Base-by-base conservation (phyloP, 2,797 vertebrate genomes). In the Lepidocolaptes lacrymiger region DNA sequence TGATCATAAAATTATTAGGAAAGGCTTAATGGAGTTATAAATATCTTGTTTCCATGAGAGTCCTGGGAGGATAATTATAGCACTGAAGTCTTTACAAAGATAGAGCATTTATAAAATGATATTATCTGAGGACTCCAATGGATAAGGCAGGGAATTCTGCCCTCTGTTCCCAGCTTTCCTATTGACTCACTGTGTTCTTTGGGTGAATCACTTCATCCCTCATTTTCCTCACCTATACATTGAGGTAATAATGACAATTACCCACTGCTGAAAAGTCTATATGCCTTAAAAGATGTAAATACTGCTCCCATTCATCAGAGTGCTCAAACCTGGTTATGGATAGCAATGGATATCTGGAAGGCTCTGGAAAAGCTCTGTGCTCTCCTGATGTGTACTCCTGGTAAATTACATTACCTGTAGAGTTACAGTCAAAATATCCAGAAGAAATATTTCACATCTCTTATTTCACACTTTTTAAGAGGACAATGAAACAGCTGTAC, bases 31-130 rank as follows among this genome's bases (percentile, higher is more conserved):
- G 89, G 89, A 88, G 89, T 95, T 97, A 96, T 96, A 94, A 97
- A 97, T 97, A 97, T 92, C 95, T 89, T 96, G 85, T 97, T 97
- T 97, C 95, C 95, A 94, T 95, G 95, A 95, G 95, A 96, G 93
- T 91, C 87, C 89, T 86, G 82, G 82, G 89, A 95, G 86, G 93
- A 93, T 93, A 97, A 97, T 96, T 96, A 96, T 97, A 97, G 96
- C 79, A 55, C 91, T 73, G 69, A 92, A 91, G 92, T 91, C 95
- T 89, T 94, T 89, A 86, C 76, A 92, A 73, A 94, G 95, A 93
- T 71, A 93, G 48, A 91, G 91, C 89, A 89, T 93, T 96, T 94
- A 92, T 93, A 74, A 95, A 97, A 91, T 74, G 7, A 68, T 94
- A 85, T 92, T 96, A 93, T 89, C 82, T 46, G 82, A 81, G 85